A percentile compares a stretch with the other conserved stretches of the same genome.
Evolutionary conservation across 1,140 invertebrate genomes (phyloP).

Genomic region (Pectinophora gossypiella): DNA sequence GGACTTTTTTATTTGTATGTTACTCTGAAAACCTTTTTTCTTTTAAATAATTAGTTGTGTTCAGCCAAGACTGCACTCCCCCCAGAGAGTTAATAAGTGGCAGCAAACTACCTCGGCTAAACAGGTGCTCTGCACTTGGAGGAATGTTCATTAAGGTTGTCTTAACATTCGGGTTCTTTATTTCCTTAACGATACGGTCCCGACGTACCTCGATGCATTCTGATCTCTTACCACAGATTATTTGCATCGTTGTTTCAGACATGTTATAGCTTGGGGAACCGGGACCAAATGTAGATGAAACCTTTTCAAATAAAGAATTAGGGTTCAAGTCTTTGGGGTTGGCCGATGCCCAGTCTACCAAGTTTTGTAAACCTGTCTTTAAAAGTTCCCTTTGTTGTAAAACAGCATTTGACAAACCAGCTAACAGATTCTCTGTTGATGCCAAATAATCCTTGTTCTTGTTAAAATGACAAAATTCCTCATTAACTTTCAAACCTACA

Average conservation of each 20-base stretch:
- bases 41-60: constrained; percentile 13
- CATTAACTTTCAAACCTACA: constrained; percentile 21
- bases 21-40: background rate
- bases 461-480: constrained; percentile 20
- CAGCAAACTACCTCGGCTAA: constrained; percentile 20
- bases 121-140: constrained; percentile 24
- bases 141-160: constrained; percentile 23
- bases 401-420: constrained; percentile 17
- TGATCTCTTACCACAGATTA: constrained; percentile 29
- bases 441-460: constrained; percentile 9
- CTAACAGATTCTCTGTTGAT: constrained; percentile 15
- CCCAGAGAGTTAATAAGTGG: constrained; percentile 30
- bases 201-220: constrained; percentile 27
- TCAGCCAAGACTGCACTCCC: constrained; percentile 22
- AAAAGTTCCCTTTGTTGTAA: background rate
- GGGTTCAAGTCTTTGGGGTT: background rate
- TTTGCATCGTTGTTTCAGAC: constrained; percentile 21
- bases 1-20: too few relatives aligned
- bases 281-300: constrained; percentile 1
- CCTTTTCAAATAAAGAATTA: constrained; percentile 1
- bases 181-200: constrained; percentile 17
- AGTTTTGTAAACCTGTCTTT: background rate
- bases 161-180: constrained; percentile 23
- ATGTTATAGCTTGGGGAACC: background rate
- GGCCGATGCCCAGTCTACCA: constrained; percentile 2